Evolutionary conservation across 2,888 invertebrate species (phyloP), one percentile per base, ranked within the genome.

Genomic region (Cetonia aurata): DNA sequence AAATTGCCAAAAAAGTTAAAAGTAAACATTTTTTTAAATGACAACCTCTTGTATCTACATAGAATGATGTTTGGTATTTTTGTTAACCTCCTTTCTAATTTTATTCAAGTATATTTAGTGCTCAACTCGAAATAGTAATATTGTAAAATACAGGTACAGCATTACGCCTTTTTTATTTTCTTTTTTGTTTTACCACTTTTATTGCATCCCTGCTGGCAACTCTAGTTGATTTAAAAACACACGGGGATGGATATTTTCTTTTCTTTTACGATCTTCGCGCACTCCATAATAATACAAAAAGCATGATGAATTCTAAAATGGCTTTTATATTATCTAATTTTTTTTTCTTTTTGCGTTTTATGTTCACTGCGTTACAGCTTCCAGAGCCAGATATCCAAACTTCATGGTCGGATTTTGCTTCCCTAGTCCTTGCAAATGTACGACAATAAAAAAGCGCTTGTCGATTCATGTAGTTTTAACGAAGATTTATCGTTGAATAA

Each of bases 271-370:
- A 12, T 19, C 3, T n/a, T 19, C 52, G 52, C 52, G 52, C 25
- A 52, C 19, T 25, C 52, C 25, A 52, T 52, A 52, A 52, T 52
- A 52, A 25, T 52, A 52, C 25, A 52, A 52, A 52, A 52, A 52
- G 52, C 52, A 52, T 52, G 52, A 52, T 52, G 25, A 52, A 52
- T 52, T 52, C 52, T 52, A 52, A 52, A 52, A 52, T 52, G 25
- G 52, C 17, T 52, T 52, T 52, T 52, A 52, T 52, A 52, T 52
- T 52, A 25, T 52, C 52, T 19, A 52, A 52, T 52, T 19, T 52
- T 52, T 52, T 52, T 37, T 37, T 37, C 25, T 52, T 25, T 52
- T 25, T 52, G 17, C 25, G 6, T 52, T 52, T 52, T 52, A 52
- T 52, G 52, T 25, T 19, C 25, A 6, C 50, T 50, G 50, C 17